Base-by-base conservation (phyloP, 2,113 vertebrate species). In the Sclerurus mexicanus region DNA sequence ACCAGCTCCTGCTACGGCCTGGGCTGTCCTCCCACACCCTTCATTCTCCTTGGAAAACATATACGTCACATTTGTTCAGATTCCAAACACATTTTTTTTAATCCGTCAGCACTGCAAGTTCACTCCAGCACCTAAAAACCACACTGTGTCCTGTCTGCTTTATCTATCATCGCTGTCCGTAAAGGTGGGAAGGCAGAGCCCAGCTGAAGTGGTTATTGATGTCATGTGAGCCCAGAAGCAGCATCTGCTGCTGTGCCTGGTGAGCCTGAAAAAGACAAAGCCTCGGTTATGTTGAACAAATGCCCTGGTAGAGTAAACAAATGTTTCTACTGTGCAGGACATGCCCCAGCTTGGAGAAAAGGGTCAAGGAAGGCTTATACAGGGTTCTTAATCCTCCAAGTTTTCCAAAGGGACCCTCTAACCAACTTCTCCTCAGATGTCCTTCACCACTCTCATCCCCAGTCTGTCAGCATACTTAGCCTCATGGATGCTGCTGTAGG, bases 11-110 rank as follows among this genome's bases (percentile, higher is more conserved):
- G 58, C 81, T 31, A 82, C 1, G 42, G 73, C 76, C 90, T 67
- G 89, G 69, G 68, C 91, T 95, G 93, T 95, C 95, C 87, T 96
- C 85, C 69, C 87, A 93, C 84, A 77, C 91, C 79, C 68, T 93
- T 95, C 93, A 31, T 82, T 82, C 94, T 94, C 85, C 89, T 85
- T 84, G 77, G 58, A n/a, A 85, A 93, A 90, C 11, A 22, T 63
- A 81, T 69, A 78, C n/a, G 15, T 94, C 93, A 85, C 72, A 62
- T 84, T 94, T 92, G 88, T 78, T 87, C 77, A 87, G 80, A 31
- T 39, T 92, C 67, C 67, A 89, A 95, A 91, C 53, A 77, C 72
- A 2, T 90, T 77, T 67, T 59, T 59, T 79, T 88, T 8, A 37
- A 71, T 85, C 75, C 89, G 83, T 84, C 78, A 93, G 92, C 74